Conservation (phyloP, 2,888 invertebrate species). For the Tipula confusa region DNA sequence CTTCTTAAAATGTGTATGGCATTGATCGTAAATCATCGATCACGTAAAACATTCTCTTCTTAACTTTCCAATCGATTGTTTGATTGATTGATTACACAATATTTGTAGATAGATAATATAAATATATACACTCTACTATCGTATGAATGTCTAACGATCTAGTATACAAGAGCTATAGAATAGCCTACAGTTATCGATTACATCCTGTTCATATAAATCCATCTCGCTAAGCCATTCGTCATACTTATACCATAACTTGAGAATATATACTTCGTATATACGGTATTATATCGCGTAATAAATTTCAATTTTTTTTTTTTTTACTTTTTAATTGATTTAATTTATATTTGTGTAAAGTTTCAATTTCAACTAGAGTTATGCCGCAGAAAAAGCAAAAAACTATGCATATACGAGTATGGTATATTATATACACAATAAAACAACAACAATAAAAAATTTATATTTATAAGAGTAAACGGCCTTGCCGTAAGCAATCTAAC, state of each 20-base stretch:
- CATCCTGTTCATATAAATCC: constrained; percentile 20
- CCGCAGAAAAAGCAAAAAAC: background rate
- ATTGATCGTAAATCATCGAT: background rate
- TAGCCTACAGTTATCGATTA: constrained; percentile 9
- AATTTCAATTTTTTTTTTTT: background rate
- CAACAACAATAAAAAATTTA: background rate
- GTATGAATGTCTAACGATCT: background rate
- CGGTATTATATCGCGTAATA: background rate
- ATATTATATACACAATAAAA: background rate
- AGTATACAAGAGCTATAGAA: background rate
- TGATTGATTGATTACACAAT: constrained; percentile 6
- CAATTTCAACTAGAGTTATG: constrained; percentile 12
- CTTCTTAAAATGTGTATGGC: background rate
- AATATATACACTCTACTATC: background rate
- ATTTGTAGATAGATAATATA: background rate
- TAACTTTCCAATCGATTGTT: background rate
- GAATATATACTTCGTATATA: background rate
- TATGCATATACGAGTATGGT: background rate
- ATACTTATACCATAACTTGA: background rate
- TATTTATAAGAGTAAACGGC: constrained; percentile 27
- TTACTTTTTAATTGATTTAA: constrained; percentile 20
- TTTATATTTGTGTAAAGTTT: constrained; percentile 3
- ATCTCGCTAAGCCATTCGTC: background rate
- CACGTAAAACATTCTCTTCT: background rate
- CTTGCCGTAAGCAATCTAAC: constrained; percentile 28